Conservation (phyloP, 2,888 invertebrate genomes). For the Campaea margaritaria region DNA sequence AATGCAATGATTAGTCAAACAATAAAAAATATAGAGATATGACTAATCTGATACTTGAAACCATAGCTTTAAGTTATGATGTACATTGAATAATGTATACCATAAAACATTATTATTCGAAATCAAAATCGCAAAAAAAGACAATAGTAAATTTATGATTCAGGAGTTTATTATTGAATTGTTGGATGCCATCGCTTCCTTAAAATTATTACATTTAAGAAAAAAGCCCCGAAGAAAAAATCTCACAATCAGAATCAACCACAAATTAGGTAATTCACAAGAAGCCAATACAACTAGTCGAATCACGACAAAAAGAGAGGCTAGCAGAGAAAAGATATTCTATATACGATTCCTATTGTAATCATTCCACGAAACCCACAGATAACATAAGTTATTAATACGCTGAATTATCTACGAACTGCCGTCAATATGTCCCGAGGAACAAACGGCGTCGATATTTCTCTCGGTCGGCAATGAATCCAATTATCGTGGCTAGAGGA, state of each 20-base stretch:
- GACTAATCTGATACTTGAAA: too few relatives aligned
- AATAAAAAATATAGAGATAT: too few relatives aligned
- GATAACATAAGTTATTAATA: constrained; percentile 28
- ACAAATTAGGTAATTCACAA: constrained; percentile 9
- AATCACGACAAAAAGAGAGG: constrained; percentile 2
- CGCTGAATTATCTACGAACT: constrained; percentile 32
- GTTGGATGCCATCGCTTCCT: not conserved
- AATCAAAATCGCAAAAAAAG: too few relatives aligned
- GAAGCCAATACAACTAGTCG: constrained; percentile 17
- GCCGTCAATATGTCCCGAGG: constrained; percentile 59
- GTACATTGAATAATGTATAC: too few relatives aligned
- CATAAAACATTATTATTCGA: too few relatives aligned
- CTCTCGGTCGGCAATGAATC: constrained; percentile 73
- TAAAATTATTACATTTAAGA: not conserved
- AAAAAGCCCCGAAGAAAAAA: not conserved
- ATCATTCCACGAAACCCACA: constrained; percentile 19
- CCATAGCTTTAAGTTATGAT: too few relatives aligned
- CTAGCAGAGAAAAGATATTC: constrained; percentile 15
- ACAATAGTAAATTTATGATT: too few relatives aligned
- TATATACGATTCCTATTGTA: constrained; percentile 22
- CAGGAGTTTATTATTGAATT: too few relatives aligned
- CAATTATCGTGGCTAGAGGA: constrained; percentile 74
- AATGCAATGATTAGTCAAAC: too few relatives aligned
- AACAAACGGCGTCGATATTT: constrained; percentile 75
- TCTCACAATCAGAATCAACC: not conserved